Base-by-base conservation (phyloP, 2,888 invertebrate genomes). In the Dioctria rufipes region DNA sequence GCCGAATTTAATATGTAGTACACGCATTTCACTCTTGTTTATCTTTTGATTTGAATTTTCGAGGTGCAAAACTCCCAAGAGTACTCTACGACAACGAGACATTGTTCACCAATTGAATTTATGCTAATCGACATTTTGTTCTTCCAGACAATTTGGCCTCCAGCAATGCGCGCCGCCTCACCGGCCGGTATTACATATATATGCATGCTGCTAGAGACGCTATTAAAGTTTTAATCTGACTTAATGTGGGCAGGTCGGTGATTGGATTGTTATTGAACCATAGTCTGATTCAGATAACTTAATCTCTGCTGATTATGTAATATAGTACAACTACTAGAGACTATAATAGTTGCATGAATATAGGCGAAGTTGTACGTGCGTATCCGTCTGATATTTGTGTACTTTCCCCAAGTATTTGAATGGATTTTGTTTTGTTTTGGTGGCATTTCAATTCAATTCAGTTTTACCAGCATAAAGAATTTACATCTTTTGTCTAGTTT, bases 121-220 rank as follows among this genome's bases (percentile, higher is more conserved):
- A 73, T 73, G 73, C 58, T 58, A 73, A 73, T 73, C 73, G 73
- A 9, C 60, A 73, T 25, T 73, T 73, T 73, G 60, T 73, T 73
- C 71, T 60, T 73, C 73, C 73, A 73, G 73, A 73, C 73, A 60
- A 42, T 40, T 58, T 69, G 73, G 60, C 73, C 73, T 73, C 73
- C 73, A 42, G 73, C 73, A 60, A 39, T 40, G 11, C 25, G 73
- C 0, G 25, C 25, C 25, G 25, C 25, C 25, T 25, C 25, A 25
- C 73, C 73, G 73, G 73, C 73, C 73, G 73, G 73, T 42, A 73
- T 73, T 73, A 58, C 58, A 58, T n/a, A n/a, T n/a, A n/a, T n/a
- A n/a, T 58, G 60, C 42, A 25, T 25, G 0, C 25, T 25, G 25
- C 25, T 25, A 25, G n/a, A 60, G 73, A 73, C 73, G 42, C 73